Evolutionary conservation across 2,888 invertebrate genomes (phyloP), one percentile per base, ranked within the genome.

Genomic region (Baccha elongata): DNA sequence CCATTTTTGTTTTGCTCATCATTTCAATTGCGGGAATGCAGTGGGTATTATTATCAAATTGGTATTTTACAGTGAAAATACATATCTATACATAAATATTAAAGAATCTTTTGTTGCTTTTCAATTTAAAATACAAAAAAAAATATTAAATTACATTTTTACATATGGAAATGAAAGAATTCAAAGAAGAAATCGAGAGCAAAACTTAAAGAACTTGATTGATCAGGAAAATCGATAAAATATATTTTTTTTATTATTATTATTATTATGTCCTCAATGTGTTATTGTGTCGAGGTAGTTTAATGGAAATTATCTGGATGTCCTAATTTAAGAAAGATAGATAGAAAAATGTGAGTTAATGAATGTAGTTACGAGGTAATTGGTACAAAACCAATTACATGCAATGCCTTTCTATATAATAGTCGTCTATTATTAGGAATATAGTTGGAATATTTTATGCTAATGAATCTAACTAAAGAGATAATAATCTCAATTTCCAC

Each of bases 21-120:
- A 32, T 29, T 46, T 26, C 32, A 4, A 58, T 60, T 42, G n/a
- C n/a, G 26, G 53, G 13, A 29, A 13, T 42, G 29, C 46, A 19
- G 23, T 35, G 48, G 58, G 37, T 72, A 60, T 55, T 68, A 79
- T 68, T 68, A 79, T 73, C 44, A 62, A 73, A 67, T 73, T 62
- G 62, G 37, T 62, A 15, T 37, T 55, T 37, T 40, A 37, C 11
- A 32, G 29, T 32, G 32, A 19, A 53, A 8, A 13, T n/a, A 19
- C 1, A 2, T 17, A 52, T n/a, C 15, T 1, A 13, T 32, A 55
- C 48, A 50, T 58, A 50, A 60, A 42, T 68, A 60, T 32, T 53
- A 40, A 52, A 10, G 17, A 44, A 29, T 46, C 48, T 69, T 68
- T 76, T 62, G 46, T 69, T 53, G 37, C 29, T 32, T 40, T 67